phyloP scores from a whole-genome alignment of 2,888 invertebrate species.

The Neuroscelio doddi region DNA sequence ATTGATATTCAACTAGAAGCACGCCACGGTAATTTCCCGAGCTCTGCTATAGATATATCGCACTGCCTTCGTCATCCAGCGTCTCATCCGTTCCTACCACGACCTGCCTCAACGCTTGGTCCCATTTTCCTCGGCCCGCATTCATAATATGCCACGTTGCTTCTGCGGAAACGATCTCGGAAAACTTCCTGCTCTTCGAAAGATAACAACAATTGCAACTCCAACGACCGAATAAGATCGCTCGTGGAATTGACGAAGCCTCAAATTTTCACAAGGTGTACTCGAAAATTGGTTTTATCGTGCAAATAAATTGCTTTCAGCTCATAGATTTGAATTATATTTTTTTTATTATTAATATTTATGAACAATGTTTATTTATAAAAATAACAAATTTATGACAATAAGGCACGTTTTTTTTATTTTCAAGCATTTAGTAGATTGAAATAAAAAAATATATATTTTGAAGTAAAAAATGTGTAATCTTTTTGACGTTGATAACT shows the following conservation, averaged over 20 bases:
- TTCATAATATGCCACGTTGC: slow-evolving; percentile 9
- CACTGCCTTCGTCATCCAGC: slow-evolving; percentile 17
- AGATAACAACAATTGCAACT: slow-evolving; percentile 6
- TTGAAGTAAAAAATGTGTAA: too few relatives aligned
- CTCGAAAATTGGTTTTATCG: neutral
- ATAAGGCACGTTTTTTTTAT: too few relatives aligned
- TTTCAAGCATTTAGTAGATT: too few relatives aligned
- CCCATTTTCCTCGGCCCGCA: slow-evolving; percentile 17
- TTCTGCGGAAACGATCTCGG: slow-evolving; percentile 8
- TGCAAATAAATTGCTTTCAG: too few relatives aligned
- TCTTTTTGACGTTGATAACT: too few relatives aligned
- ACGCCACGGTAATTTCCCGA: slow-evolving; percentile 57
- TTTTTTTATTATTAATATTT: too few relatives aligned
- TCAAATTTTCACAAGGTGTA: neutral
- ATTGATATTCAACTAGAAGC: slow-evolving; percentile 64
- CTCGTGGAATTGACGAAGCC: slow-evolving; percentile 3
- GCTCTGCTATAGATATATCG: slow-evolving; percentile 24
- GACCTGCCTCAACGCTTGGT: slow-evolving; percentile 7
- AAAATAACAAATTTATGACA: too few relatives aligned
- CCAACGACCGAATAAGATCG: slow-evolving; percentile 10
- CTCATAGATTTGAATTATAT: too few relatives aligned
- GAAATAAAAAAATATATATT: too few relatives aligned
- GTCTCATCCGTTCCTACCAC: slow-evolving; percentile 7
- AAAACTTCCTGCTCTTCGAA: slow-evolving; percentile 4
- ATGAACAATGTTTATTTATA: too few relatives aligned